phyloP scores from a whole-genome alignment of 2,888 invertebrate genomes.

The Notodonta ziczac region DNA sequence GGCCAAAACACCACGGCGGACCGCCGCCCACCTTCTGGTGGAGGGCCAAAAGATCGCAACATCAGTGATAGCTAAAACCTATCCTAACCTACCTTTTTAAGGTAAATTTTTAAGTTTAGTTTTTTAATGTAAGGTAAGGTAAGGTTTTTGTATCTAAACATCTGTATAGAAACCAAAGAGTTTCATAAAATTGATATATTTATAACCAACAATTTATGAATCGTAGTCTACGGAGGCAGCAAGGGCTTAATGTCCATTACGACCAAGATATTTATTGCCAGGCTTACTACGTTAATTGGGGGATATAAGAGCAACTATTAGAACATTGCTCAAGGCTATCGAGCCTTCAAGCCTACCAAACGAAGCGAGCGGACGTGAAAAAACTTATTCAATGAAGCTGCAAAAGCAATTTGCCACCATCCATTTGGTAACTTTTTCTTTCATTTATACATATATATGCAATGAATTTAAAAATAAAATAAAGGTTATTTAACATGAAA shows the following conservation, averaged over 20 bases:
- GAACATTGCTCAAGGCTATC: background rate
- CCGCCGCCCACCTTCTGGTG: too few species aligned
- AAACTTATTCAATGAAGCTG: background rate
- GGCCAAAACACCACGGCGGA: too few species aligned
- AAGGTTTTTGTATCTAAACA: too few species aligned
- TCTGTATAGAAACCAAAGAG: background rate
- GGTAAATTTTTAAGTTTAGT: too few species aligned
- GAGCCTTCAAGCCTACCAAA: background rate
- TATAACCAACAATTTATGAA: background rate
- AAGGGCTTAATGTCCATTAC: conserved; percentile 1
- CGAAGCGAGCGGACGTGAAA: background rate
- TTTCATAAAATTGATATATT: background rate
- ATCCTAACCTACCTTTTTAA: too few species aligned
- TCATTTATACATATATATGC: too few species aligned
- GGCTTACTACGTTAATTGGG: background rate
- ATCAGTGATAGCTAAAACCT: too few species aligned
- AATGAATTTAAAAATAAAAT: too few species aligned
- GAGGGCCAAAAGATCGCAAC: too few species aligned
- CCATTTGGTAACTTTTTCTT: too few species aligned
- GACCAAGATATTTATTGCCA: background rate
- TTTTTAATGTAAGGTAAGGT: too few species aligned
- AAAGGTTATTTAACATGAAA: too few species aligned
- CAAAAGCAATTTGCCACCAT: background rate
- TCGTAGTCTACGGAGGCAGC: background rate
- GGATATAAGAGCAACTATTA: conserved; percentile 1